phyloP scores from a whole-genome alignment of 2,797 vertebrate species.

The Hybognathus amarus region DNA sequence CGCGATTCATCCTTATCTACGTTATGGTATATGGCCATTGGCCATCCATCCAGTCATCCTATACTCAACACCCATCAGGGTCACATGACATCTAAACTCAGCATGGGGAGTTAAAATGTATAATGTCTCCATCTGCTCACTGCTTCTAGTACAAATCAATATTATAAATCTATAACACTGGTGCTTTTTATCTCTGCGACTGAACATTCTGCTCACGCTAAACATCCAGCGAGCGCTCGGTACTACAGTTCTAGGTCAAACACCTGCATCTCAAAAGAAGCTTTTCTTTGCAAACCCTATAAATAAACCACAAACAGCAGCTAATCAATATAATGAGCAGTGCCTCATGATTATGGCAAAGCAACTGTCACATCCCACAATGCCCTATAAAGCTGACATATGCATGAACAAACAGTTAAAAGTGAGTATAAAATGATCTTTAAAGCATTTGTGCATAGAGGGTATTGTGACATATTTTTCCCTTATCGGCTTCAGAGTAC shows the following conservation, averaged over 20 bases:
- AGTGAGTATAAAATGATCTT: neutral
- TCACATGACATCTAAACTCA: constrained; percentile 26
- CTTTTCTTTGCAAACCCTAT: constrained; percentile 33
- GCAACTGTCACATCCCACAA: neutral
- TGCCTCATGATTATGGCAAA: constrained; percentile 31
- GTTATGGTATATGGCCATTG: neutral
- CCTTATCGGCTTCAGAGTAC: constrained; percentile 25
- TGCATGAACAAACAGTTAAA: neutral
- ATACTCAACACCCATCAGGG: neutral
- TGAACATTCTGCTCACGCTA: constrained; percentile 21
- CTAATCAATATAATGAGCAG: constrained; percentile 52
- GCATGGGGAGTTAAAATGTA: constrained; percentile 24
- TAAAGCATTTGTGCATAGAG: neutral
- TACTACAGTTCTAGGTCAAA: constrained; percentile 34
- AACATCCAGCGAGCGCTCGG: constrained; percentile 7
- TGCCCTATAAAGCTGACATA: neutral
- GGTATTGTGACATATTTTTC: neutral
- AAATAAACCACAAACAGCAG: constrained; percentile 40
- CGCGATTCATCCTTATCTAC: neutral
- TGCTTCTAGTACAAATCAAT: constrained; percentile 39
- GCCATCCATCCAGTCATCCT: neutral
- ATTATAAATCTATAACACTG: constrained; percentile 36
- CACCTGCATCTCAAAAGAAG: constrained; percentile 33
- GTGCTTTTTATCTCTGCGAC: constrained; percentile 26
- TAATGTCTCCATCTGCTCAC: constrained; percentile 33